Base-by-base conservation (phyloP, 2,113 vertebrate species). In the Colaptes auratus region DNA sequence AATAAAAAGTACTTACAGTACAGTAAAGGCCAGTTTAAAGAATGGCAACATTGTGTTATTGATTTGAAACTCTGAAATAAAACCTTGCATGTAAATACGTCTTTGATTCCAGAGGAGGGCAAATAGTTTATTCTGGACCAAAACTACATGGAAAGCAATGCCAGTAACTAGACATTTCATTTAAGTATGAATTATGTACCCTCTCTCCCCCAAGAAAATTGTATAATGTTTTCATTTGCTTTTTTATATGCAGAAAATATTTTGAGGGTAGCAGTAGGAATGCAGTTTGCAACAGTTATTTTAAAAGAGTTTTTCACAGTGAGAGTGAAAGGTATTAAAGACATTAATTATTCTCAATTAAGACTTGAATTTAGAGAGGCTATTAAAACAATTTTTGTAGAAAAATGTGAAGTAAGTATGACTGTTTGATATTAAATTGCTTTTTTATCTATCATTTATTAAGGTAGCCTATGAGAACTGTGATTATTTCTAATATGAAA, bases 331-430 rank as follows among this genome's bases (percentile, higher is more conserved):
- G 20, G 8, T 60, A 83, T 67, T 67, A 81, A 83, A 77, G 42
- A 56, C 31, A 77, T 88, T 86, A 83, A 93, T 92, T 90, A 93
- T 88, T 69, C 19, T 88, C 56, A 67, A 82, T 77, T 76, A 88
- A 89, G 23, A 44, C 55, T 55, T 5, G n/a, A 46, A 76, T 79
- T 89, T 95, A 76, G 19, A 76, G 75, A 65, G 36, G 42, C 88
- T 78, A 83, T 60, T 86, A 86, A 92, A 80, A 76, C 60, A 72
- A 66, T 31, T 79, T 79, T 86, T 16, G 36, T 79, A 27, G 78
- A 56, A 79, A 77, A 89, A 74, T 21, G 23, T 46, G 28, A 85
- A 50, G 35, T 79, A 86, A 42, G 10, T 52, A 25, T 82, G n/a
- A 20, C 12, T 77, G 33, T 53, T 71, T 19, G 25, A 73, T 59